phyloP scores from a whole-genome alignment of 2,888 invertebrate species.

The Aricia artaxerxes region DNA sequence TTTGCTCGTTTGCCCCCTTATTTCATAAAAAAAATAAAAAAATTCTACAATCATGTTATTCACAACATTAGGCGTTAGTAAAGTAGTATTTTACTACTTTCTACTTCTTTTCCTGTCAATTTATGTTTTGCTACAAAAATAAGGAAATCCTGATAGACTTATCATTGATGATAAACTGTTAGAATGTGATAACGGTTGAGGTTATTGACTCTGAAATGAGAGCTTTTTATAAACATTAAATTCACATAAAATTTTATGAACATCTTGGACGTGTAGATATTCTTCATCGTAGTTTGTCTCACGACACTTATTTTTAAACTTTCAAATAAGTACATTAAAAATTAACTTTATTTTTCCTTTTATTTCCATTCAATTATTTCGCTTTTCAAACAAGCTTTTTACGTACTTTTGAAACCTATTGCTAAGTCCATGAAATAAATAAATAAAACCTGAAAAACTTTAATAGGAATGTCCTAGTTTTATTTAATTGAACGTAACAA shows the following conservation, averaged over 20 bases:
- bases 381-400: background rate
- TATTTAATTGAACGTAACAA: conserved; percentile 14
- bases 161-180: conserved; percentile 45
- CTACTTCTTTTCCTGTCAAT: background rate
- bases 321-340: too few relatives aligned
- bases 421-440: background rate
- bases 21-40: too few relatives aligned
- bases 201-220: conserved; percentile 50
- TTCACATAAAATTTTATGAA: background rate
- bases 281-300: background rate
- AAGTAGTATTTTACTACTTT: background rate
- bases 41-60: too few relatives aligned
- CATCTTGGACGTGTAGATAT: background rate
- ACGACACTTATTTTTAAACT: too few relatives aligned
- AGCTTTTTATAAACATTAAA: conserved; percentile 43
- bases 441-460: background rate
- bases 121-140: background rate
- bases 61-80: background rate
- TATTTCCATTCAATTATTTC: background rate
- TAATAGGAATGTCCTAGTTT: background rate
- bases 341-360: too few relatives aligned
- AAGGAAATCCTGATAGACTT: conserved; percentile 13
- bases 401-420: background rate
- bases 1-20: too few relatives aligned
- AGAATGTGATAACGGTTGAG: conserved; percentile 62